Evolutionary conservation across 1,140 invertebrate species (phyloP), one percentile per base, ranked within the genome.

Genomic region (Oryzaephilus surinamensis): DNA sequence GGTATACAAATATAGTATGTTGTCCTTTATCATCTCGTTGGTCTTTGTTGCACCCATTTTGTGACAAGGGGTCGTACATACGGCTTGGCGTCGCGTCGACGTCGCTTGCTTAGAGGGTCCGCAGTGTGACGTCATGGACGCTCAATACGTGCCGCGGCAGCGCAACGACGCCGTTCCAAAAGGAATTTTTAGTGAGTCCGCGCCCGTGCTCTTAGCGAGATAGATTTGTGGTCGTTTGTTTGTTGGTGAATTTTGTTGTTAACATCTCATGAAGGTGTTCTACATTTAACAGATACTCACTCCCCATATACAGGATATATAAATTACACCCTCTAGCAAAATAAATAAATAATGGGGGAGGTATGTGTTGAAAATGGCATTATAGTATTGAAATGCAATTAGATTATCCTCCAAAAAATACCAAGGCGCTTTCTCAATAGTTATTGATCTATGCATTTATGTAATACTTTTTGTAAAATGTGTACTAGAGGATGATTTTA

Each of bases 41-140:
- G n/a, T n/a, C n/a, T n/a, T n/a, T n/a, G n/a, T n/a, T n/a, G n/a
- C n/a, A n/a, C n/a, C n/a, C n/a, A n/a, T n/a, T n/a, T n/a, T n/a
- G n/a, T n/a, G n/a, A n/a, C n/a, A n/a, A n/a, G n/a, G n/a, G n/a
- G n/a, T n/a, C n/a, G n/a, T n/a, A n/a, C n/a, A n/a, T n/a, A 34
- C 32, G 35, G 31, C 29, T 34, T 44, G 30, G 31, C 28, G 19
- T 14, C 32, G 38, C 39, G 38, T 29, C 43, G 26, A 35, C 41
- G 26, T 26, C 29, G 36, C 30, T 23, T 46, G 48, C 43, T 41
- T 36, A 46, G 49, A 45, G 50, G 48, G 47, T 58, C 58, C 58
- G 58, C 58, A 60, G 58, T 60, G 50, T 60, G 58, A 60, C 58
- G 58, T 60, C 52, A 57, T 45, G 39, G 55, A 51, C 57, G 55